Percentiles rank a stretch among this genome's conserved stretches.
Conservation (phyloP, 2,113 vertebrate genomes). For the Lampris megalopsis region DNA sequence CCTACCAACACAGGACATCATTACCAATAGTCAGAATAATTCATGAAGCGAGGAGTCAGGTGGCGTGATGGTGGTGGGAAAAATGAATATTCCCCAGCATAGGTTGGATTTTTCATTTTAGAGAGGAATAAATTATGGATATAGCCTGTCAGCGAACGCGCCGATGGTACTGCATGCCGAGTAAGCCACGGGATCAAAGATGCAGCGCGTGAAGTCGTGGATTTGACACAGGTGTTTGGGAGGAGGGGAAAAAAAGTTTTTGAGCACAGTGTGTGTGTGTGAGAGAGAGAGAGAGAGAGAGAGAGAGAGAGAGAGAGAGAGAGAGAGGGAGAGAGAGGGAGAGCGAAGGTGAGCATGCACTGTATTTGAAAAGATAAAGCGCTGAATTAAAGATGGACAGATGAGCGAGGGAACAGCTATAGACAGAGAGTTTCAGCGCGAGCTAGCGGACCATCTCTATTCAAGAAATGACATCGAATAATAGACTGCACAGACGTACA, state of each 20-base stretch:
- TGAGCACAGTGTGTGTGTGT: slow-evolving; percentile 36
- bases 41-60: slow-evolving; percentile 73
- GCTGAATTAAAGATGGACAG: slow-evolving; percentile 60
- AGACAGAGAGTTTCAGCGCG: slow-evolving; percentile 8
- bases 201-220: slow-evolving; percentile 40
- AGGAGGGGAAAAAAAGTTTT: slow-evolving; percentile 39
- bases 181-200: slow-evolving; percentile 60
- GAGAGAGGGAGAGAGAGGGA: background rate
- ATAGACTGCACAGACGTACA: slow-evolving; percentile 74
- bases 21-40: slow-evolving; percentile 80
- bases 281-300: no score
- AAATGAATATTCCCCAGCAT: slow-evolving; percentile 64
- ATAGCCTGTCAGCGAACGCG: slow-evolving; percentile 55
- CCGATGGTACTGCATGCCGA: slow-evolving; percentile 63
- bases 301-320: no score
- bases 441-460: slow-evolving; percentile 48
- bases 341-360: slow-evolving; percentile 26
- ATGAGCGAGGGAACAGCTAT: slow-evolving; percentile 17
- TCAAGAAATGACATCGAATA: slow-evolving; percentile 70
- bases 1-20: slow-evolving; percentile 82
- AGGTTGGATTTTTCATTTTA: slow-evolving; percentile 71
- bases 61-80: slow-evolving; percentile 55
- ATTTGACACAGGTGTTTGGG: slow-evolving; percentile 46
- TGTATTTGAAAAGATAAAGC: slow-evolving; percentile 62
- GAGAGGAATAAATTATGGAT: slow-evolving; percentile 74